Percentiles rank a stretch among this genome's conserved stretches.
Conservation (phyloP, 2,113 vertebrate species). For the Percina caprodes region DNA sequence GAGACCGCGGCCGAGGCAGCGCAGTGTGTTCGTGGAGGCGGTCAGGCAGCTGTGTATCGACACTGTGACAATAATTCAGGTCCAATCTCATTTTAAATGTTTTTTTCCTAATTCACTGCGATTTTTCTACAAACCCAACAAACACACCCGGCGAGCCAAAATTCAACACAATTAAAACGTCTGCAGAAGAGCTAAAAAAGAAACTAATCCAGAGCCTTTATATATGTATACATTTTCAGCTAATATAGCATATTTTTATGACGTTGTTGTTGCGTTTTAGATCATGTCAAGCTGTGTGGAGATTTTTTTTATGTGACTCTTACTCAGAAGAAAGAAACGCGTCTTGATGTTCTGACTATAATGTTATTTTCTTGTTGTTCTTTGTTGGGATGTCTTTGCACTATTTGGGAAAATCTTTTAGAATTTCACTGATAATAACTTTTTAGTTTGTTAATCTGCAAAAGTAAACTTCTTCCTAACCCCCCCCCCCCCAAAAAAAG, state of each 20-base stretch:
- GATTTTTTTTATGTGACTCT: background rate
- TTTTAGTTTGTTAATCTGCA: conserved; percentile 26
- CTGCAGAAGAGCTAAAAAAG: background rate
- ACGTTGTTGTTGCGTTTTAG: background rate
- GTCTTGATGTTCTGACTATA: background rate
- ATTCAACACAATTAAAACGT: too few relatives aligned
- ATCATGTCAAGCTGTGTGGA: background rate
- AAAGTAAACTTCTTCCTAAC: background rate
- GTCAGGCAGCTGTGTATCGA: background rate
- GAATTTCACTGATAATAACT: background rate
- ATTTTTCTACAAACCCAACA: conserved; percentile 16
- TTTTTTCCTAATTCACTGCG: background rate
- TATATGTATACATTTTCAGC: background rate
- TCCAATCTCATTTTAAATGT: background rate
- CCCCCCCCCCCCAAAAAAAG: too few relatives aligned
- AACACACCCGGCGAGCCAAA: too few relatives aligned
- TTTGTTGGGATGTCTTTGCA: conserved; percentile 55
- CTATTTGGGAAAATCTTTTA: conserved; percentile 33
- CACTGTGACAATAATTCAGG: conserved; percentile 14
- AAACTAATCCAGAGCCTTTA: background rate
- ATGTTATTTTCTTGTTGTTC: background rate
- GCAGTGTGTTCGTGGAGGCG: background rate
- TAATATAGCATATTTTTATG: background rate
- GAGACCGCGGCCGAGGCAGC: background rate
- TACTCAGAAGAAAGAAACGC: background rate